Evolutionary conservation across 2,888 invertebrate species (phyloP).

Genomic region (Drosophila paranaensis): DNA sequence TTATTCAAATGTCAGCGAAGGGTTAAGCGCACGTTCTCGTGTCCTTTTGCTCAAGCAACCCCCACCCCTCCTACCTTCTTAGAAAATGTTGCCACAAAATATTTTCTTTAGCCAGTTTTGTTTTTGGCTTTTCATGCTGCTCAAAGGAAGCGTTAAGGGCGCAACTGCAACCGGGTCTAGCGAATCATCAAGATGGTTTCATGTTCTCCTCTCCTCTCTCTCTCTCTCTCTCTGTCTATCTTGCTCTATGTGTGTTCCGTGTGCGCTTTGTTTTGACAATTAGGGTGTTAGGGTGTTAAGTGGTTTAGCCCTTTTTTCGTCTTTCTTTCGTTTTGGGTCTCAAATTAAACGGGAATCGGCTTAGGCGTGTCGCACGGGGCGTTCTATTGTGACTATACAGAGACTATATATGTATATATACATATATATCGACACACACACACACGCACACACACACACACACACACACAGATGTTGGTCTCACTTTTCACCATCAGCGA

Average conservation of each 20-base stretch:
- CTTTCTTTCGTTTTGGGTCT: constrained; percentile 48
- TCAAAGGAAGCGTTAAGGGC: constrained; percentile 11
- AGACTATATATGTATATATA: not conserved
- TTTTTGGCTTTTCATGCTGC: constrained; percentile 42
- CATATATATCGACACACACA: not conserved
- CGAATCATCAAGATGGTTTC: constrained; percentile 38
- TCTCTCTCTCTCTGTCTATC: constrained; percentile 23
- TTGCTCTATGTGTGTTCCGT: constrained; percentile 52
- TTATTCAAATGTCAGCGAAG: constrained; percentile 78
- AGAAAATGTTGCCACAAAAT: constrained; percentile 64
- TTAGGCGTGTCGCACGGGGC: constrained; percentile 77
- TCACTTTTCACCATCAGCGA: constrained; percentile 57
- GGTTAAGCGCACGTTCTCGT: constrained; percentile 58
- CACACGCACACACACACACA: constrained; percentile 2
- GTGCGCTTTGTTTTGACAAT: constrained; percentile 79
- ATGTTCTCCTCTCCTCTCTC: constrained; percentile 18
- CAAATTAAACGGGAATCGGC: constrained; percentile 77
- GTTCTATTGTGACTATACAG: constrained; percentile 79
- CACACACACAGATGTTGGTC: constrained; percentile 34
- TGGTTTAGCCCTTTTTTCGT: constrained; percentile 78
- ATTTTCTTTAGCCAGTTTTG: constrained; percentile 68
- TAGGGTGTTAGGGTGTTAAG: constrained; percentile 83
- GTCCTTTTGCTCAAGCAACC: not conserved
- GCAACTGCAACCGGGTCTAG: constrained; percentile 25
- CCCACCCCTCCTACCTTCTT: constrained; percentile 19